Evolutionary conservation across 2,888 invertebrate genomes (phyloP).

Genomic region (Liodrosophila aerea): DNA sequence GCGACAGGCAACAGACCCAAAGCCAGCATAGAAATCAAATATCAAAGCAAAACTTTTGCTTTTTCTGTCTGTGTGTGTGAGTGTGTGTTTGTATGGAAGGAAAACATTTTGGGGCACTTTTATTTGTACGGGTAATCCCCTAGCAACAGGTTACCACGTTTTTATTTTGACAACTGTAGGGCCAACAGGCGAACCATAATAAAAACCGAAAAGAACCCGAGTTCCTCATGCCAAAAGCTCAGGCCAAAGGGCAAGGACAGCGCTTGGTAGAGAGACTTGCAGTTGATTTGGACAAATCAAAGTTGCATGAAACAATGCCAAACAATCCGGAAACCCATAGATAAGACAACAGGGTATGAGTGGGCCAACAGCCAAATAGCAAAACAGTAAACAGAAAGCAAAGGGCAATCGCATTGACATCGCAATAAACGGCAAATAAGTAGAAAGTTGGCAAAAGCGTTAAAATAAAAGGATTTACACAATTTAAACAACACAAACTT

Average conservation of each 20-base stretch:
- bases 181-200: constrained; percentile 26
- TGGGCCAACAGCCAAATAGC: not conserved
- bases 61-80: constrained; percentile 9
- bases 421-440: constrained; percentile 37
- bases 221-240: not conserved
- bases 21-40: constrained; percentile 64
- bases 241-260: constrained; percentile 15
- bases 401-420: constrained; percentile 38
- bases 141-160: constrained; percentile 71
- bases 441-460: constrained; percentile 31
- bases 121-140: constrained; percentile 53
- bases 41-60: constrained; percentile 59
- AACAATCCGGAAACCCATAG: constrained; percentile 50
- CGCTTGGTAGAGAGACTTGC: constrained; percentile 37
- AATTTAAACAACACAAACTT: constrained; percentile 61
- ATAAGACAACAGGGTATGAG: constrained; percentile 23
- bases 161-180: constrained; percentile 59
- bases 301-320: constrained; percentile 70
- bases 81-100: not conserved
- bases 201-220: constrained; percentile 12
- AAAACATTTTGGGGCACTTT: constrained; percentile 2
- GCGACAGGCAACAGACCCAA: not conserved
- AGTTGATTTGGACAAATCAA: constrained; percentile 69
- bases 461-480: constrained; percentile 72
- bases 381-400: constrained; percentile 6